Percentiles rank a stretch among this genome's conserved stretches.
phyloP scores from a whole-genome alignment of 92 coral and sea anemone genomes.

The Phenganax stokvisi region DNA sequence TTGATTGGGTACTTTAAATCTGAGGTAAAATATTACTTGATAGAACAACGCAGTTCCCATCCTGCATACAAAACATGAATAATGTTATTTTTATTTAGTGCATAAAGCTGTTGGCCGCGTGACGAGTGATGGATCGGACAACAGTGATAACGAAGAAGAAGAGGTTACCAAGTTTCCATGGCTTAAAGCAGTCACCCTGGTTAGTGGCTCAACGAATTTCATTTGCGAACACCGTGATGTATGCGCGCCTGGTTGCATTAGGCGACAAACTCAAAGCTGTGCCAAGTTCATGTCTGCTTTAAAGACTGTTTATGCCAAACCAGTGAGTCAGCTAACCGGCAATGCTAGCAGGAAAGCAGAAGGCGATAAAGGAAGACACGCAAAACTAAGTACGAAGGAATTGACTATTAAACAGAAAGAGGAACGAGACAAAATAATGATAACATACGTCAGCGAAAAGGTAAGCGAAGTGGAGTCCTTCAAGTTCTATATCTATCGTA shows the following conservation, averaged over 20 bases:
- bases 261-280: slow-evolving; percentile 85
- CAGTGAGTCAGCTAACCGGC: slow-evolving; percentile 21
- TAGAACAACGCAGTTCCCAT: no score
- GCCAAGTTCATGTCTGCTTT: slow-evolving; percentile 71
- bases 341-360: slow-evolving; percentile 24
- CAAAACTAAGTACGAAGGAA: slow-evolving; percentile 35
- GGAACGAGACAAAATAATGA: slow-evolving; percentile 38
- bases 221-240: slow-evolving; percentile 81
- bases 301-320: slow-evolving; percentile 66
- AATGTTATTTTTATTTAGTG: background rate
- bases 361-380: slow-evolving; percentile 33
- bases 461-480: background rate
- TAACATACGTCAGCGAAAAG: slow-evolving; percentile 36
- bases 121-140: slow-evolving; percentile 33
- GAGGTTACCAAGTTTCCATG: slow-evolving; percentile 73
- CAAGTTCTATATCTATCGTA: background rate
- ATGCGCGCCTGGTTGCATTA: slow-evolving; percentile 76
- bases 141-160: slow-evolving; percentile 62
- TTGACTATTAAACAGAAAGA: slow-evolving; percentile 33
- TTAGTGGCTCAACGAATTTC: slow-evolving; percentile 83
- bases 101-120: slow-evolving; percentile 32
- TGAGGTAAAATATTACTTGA: no score
- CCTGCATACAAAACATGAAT: background rate
- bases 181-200: slow-evolving; percentile 72
- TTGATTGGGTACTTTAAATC: no score